Base-by-base conservation (phyloP, 2,113 vertebrate genomes). In the Sorex fumeus region DNA sequence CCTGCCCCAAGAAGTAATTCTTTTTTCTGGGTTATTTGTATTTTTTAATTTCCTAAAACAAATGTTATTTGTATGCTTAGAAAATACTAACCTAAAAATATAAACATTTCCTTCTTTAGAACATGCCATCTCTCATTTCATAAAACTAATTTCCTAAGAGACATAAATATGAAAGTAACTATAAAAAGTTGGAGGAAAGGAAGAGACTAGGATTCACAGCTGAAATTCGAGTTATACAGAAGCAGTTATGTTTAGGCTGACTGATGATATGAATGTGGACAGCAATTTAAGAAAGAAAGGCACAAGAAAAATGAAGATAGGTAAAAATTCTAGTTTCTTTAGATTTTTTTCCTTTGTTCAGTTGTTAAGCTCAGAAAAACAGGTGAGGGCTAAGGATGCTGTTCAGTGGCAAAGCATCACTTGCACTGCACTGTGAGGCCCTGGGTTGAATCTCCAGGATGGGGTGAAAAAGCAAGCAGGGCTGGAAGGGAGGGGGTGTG, bases 341-440 rank as follows among this genome's bases (percentile, higher is more conserved):
- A 84, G 16, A 76, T 84, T 87, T 90, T 87, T 90, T 90, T 66
- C 40, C 36, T 93, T 84, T 81, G 36, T 83, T 87, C 70, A 75
- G 76, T 67, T 25, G 5, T 43, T 43, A 93, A 84, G 28, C 18
- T 64, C 53, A 64, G 67, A 74, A 53, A 90, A 75, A 84, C 3
- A 64, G 10, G 7, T 88, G 57, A 78, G 82, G 72, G 21, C 84
- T 40, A 69, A 25, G 53, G 18, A 53, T 16, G 53, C 15, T 53
- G 53, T 19, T 53, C 53, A 53, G 9, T 53, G 18, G 18, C 53
- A 53, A 53, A 53, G 53, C 18, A 53, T 19, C 53, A 10, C 53
- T 53, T 53, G 53, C 13, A 15, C 12, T 53, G 53, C 53, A 53
- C 15, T 53, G 53, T 53, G 53, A 53, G 53, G 53, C 13, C 18